Percentiles rank a stretch among this genome's conserved stretches.
These are phyloP conservation scores for Lysiphlebus fabarum DNA, from an alignment of 1,140 invertebrate species.

Conservation along the genomic window DNA sequence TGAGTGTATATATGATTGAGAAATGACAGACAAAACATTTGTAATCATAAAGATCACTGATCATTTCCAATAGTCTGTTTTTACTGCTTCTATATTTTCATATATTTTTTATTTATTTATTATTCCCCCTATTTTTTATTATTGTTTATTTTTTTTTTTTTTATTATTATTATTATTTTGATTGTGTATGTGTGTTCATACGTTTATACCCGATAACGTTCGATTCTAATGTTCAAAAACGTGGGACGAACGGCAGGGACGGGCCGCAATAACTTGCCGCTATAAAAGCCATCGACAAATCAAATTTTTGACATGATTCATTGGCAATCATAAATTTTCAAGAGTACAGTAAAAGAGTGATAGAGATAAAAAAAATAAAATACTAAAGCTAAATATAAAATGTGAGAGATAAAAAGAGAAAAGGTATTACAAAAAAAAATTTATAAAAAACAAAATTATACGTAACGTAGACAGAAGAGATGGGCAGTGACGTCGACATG, in stretches of 20 bases:
- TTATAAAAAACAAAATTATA: slow-evolving; percentile 18
- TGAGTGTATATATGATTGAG: too few species aligned
- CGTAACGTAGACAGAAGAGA: slow-evolving; percentile 43
- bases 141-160: not conserved
- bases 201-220: not conserved
- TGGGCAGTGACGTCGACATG: slow-evolving; percentile 53
- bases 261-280: slow-evolving; percentile 53
- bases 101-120: not conserved
- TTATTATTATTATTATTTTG: too few species aligned
- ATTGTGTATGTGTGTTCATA: not conserved
- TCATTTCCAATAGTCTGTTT: too few species aligned
- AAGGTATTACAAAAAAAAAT: too few species aligned
- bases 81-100: not conserved
- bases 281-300: slow-evolving; percentile 58
- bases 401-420: too few species aligned
- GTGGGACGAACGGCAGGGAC: too few species aligned
- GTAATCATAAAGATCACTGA: too few species aligned
- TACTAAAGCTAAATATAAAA: too few species aligned
- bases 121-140: not conserved
- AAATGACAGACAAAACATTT: too few species aligned
- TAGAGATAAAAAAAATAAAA: too few species aligned
- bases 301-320: slow-evolving; percentile 58
- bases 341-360: too few species aligned
- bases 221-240: slow-evolving; percentile 9
- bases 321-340: slow-evolving; percentile 51